A percentile compares a stretch with the other conserved stretches of the same genome.
Evolutionary conservation across 1,140 invertebrate genomes (phyloP).

Genomic region (Aphelinus certus): DNA sequence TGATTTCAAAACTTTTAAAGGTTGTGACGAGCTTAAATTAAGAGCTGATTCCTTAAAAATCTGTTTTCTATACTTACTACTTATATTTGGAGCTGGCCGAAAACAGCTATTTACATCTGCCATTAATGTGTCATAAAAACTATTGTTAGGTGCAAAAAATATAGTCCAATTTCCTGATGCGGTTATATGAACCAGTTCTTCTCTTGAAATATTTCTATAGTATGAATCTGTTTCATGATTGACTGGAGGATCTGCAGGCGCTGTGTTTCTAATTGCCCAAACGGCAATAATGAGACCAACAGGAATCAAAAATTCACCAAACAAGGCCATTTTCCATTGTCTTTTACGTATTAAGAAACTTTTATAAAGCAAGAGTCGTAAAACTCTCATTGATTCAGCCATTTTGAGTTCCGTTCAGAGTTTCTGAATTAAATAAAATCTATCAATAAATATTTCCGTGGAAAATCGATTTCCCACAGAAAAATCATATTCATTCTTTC

Average conservation of each 20-base stretch:
- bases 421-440: no score
- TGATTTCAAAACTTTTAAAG: no score
- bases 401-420: not conserved
- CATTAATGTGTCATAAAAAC: slow-evolving; percentile 45
- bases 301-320: slow-evolving; percentile 56
- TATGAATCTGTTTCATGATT: no score
- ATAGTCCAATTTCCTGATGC: slow-evolving; percentile 1
- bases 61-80: not conserved
- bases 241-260: not conserved
- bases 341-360: slow-evolving; percentile 55
- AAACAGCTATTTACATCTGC: slow-evolving; percentile 45
- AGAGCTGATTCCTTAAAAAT: no score
- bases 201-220: no score
- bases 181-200: no score
- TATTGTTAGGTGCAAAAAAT: slow-evolving; percentile 52
- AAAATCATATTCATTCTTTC: no score
- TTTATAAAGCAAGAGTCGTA: slow-evolving; percentile 56
- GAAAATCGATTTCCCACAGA: no score
- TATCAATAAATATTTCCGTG: no score
- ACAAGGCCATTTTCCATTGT: slow-evolving; percentile 53
- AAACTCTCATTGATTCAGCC: slow-evolving; percentile 41
- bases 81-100: not conserved
- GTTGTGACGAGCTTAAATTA: no score
- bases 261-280: slow-evolving; percentile 50
- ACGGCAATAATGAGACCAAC: slow-evolving; percentile 51